These are phyloP conservation scores for Punctoribates punctum DNA, from an alignment of 2,888 invertebrate genomes.

Conservation along the genomic window DNA sequence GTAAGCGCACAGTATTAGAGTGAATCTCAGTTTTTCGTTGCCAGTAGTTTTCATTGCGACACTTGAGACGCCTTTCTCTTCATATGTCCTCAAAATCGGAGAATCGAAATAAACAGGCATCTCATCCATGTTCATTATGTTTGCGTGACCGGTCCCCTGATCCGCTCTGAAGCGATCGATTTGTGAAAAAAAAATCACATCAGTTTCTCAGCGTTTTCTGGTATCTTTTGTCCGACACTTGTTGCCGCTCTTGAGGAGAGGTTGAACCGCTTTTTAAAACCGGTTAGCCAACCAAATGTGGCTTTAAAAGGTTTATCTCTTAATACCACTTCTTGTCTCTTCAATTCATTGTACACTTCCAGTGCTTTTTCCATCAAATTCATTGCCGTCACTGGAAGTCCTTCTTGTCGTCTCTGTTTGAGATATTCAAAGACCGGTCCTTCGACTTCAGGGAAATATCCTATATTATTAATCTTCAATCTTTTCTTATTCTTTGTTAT, in stretches of 20 bases:
- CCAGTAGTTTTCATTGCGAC: constrained; percentile 16
- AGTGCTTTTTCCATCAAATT: not conserved
- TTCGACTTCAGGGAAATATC: not conserved
- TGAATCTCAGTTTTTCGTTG: constrained; percentile 18
- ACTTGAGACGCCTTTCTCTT: not conserved
- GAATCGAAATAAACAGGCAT: constrained; percentile 34
- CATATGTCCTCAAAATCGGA: not conserved
- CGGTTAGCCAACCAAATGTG: not conserved
- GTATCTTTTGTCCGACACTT: constrained; percentile 25
- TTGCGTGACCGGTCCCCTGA: not conserved
- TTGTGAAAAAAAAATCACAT: not conserved
- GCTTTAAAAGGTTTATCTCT: not conserved
- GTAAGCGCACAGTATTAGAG: constrained; percentile 15
- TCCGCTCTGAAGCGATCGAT: not conserved
- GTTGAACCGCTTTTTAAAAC: not conserved
- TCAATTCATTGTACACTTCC: not conserved
- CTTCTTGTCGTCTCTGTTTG: not conserved
- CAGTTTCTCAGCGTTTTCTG: constrained; percentile 2
- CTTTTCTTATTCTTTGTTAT: not conserved
- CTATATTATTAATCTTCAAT: not conserved
- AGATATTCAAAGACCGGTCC: not conserved
- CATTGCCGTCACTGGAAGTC: not conserved
- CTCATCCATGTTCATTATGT: constrained; percentile 21
- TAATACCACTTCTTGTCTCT: too few species aligned
- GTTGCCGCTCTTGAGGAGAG: not conserved